Conservation (phyloP, 2,113 vertebrate species). For the Climacteris rufus region DNA sequence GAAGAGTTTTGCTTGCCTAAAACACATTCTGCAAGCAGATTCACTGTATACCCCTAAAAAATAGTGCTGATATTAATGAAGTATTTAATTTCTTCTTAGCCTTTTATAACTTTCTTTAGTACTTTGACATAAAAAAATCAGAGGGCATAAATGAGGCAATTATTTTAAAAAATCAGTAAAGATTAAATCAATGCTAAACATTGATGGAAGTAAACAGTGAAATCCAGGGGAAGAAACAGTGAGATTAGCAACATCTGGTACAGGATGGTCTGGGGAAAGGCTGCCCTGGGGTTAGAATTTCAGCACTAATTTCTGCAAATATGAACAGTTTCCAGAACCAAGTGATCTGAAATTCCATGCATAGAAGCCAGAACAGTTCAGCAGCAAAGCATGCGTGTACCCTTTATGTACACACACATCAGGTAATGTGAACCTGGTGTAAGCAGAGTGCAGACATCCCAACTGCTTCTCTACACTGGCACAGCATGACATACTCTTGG, state of each 20-base stretch:
- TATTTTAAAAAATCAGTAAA: neutral
- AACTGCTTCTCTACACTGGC: neutral
- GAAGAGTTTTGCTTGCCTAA: neutral
- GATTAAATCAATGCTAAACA: neutral
- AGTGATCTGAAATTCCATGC: neutral
- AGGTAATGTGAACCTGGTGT: neutral
- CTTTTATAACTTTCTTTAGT: neutral
- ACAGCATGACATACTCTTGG: neutral
- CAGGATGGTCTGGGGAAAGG: accelerated
- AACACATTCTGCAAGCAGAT: neutral
- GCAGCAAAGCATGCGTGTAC: neutral
- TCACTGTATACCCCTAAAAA: neutral
- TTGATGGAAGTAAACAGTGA: neutral
- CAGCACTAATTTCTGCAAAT: neutral
- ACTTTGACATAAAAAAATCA: neutral
- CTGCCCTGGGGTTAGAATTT: neutral
- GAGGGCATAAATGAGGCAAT: neutral
- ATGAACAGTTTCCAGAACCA: neutral
- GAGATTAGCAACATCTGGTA: neutral
- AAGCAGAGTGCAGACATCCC: neutral
- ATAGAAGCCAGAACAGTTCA: neutral
- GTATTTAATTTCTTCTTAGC: neutral
- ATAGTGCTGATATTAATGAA: neutral
- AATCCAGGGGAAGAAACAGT: neutral
- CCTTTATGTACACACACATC: no score